phyloP scores from a whole-genome alignment of 2,888 invertebrate species.

The Ferdinandea cuprea region DNA sequence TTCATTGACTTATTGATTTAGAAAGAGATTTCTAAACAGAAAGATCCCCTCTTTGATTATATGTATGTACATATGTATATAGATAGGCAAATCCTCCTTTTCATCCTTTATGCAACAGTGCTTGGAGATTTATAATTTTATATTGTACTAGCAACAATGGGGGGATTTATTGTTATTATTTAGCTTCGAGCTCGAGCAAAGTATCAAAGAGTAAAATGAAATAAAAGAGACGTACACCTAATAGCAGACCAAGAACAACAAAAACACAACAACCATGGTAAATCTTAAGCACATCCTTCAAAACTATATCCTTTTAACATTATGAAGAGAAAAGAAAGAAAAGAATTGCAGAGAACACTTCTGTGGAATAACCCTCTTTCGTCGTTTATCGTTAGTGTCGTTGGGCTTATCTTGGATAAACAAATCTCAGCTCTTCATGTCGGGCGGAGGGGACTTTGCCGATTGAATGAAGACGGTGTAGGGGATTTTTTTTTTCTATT shows the following conservation, averaged over 20 bases:
- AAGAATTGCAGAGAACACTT: neutral
- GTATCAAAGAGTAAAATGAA: slow-evolving; percentile 2
- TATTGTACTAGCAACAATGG: slow-evolving; percentile 11
- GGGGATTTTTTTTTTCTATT: slow-evolving; percentile 9
- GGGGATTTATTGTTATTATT: slow-evolving; percentile 57
- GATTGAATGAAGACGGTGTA: slow-evolving; percentile 45
- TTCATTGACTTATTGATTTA: slow-evolving; percentile 62
- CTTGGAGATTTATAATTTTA: slow-evolving; percentile 64
- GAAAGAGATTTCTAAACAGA: slow-evolving; percentile 24
- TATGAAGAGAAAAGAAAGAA: neutral
- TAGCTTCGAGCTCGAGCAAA: slow-evolving; percentile 21
- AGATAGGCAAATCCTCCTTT: slow-evolving; percentile 5
- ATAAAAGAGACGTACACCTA: slow-evolving; percentile 13
- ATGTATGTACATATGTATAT: no score
- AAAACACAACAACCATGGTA: neutral
- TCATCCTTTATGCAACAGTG: slow-evolving; percentile 40
- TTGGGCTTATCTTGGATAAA: slow-evolving; percentile 60
- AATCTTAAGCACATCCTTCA: slow-evolving; percentile 36
- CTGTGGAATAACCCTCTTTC: slow-evolving; percentile 7
- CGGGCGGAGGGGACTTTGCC: slow-evolving; percentile 46
- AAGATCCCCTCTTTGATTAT: neutral
- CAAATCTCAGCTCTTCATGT: slow-evolving; percentile 57
- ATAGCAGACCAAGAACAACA: neutral
- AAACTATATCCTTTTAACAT: slow-evolving; percentile 46
- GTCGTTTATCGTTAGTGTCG: slow-evolving; percentile 49